phyloP scores from a whole-genome alignment of 2,113 vertebrate species.

The Centropus bengalensis region DNA sequence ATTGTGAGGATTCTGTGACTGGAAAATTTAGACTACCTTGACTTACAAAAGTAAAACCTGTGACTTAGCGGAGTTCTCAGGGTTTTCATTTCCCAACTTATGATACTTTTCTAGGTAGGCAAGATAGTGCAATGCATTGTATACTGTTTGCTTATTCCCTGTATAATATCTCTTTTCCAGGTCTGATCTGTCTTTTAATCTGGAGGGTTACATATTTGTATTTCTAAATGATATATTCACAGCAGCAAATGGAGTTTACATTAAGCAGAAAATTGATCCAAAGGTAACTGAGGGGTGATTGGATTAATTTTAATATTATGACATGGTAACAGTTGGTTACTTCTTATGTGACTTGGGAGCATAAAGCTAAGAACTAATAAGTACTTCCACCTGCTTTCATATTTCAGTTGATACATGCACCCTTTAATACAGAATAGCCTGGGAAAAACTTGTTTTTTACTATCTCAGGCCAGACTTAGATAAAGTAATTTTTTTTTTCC shows the following conservation, averaged over 20 bases:
- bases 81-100: neutral
- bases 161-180: constrained; percentile 66
- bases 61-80: neutral
- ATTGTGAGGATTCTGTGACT: neutral
- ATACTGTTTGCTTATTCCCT: neutral
- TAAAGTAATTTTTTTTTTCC: neutral
- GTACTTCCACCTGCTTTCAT: neutral
- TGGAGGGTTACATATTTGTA: constrained; percentile 86
- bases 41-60: neutral
- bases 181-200: constrained; percentile 89
- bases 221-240: constrained; percentile 92
- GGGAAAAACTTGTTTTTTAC: neutral
- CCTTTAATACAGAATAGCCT: neutral
- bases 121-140: neutral
- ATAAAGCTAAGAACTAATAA: neutral
- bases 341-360: neutral
- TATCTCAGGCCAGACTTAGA: neutral
- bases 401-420: neutral
- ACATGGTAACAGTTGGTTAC: neutral
- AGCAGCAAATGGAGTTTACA: constrained; percentile 89
- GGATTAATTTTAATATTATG: neutral
- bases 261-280: constrained; percentile 87
- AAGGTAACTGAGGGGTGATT: constrained; percentile 75
- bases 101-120: neutral
- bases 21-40: neutral